Conservation (phyloP, 2,797 vertebrate genomes). For the Eidolon dupreanum region DNA sequence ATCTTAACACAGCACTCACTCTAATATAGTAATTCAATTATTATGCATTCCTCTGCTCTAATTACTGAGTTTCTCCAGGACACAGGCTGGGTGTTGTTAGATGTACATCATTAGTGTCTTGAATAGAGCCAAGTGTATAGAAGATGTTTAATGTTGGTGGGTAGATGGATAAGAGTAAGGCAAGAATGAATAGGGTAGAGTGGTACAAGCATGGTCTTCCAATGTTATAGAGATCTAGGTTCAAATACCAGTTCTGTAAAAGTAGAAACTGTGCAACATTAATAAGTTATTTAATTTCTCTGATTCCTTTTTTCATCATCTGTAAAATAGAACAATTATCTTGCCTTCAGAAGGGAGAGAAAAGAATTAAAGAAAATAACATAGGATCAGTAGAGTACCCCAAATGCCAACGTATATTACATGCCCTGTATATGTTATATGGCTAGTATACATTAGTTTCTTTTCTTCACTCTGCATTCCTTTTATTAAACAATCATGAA, state of each 20-base stretch:
- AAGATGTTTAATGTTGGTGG: neutral
- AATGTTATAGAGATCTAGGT: neutral
- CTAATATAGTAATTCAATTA: neutral
- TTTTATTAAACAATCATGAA: neutral
- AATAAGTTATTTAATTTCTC: neutral
- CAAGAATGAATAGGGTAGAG: neutral
- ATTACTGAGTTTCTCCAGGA: neutral
- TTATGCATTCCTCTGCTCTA: neutral
- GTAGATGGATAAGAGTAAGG: neutral
- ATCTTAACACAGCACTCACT: neutral
- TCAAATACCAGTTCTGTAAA: neutral
- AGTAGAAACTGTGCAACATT: neutral
- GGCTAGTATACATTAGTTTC: neutral
- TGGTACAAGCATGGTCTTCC: neutral
- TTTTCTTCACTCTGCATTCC: neutral
- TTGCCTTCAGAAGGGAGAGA: neutral
- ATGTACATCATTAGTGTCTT: neutral
- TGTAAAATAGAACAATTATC: neutral
- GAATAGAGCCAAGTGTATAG: neutral
- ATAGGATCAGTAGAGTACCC: neutral
- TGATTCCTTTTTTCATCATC: neutral
- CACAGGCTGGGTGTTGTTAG: neutral
- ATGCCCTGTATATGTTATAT: neutral
- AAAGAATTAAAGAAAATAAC: neutral
- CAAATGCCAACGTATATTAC: neutral